A percentile compares a stretch with the other conserved stretches of the same genome.
These are phyloP conservation scores for Melitaea athalia DNA, from an alignment of 2,888 invertebrate species.

Conservation along the genomic window DNA sequence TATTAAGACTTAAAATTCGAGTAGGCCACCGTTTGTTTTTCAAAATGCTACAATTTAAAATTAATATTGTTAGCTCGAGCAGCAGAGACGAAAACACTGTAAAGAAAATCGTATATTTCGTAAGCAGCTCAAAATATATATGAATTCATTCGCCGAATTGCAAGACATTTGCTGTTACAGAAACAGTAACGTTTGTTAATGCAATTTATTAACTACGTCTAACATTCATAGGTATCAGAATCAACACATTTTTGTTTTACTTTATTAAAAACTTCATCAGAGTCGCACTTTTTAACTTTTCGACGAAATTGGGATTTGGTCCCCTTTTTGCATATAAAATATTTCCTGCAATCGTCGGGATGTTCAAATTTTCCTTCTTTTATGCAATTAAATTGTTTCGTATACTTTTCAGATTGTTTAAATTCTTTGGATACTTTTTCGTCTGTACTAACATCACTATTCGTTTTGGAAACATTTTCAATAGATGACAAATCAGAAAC, in stretches of 20 bases:
- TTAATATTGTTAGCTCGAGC: no score
- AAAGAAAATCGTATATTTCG: no score
- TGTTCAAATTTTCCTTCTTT: constrained; percentile 65
- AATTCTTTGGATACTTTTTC: constrained; percentile 34
- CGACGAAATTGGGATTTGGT: constrained; percentile 54
- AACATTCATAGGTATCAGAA: constrained; percentile 60
- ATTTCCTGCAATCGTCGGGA: constrained; percentile 66
- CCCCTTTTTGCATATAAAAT: constrained; percentile 68
- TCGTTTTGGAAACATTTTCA: constrained; percentile 41
- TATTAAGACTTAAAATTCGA: no score
- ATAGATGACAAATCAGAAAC: constrained; percentile 28
- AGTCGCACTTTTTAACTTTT: constrained; percentile 67
- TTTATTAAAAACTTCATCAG: constrained; percentile 68
- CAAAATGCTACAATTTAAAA: no score
- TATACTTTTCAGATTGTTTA: constrained; percentile 28
- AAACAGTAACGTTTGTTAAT: no score
- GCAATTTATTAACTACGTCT: no score
- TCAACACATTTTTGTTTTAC: constrained; percentile 63
- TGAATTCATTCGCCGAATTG: no score
- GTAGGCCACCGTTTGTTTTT: no score
- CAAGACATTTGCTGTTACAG: no score
- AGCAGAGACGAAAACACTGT: no score
- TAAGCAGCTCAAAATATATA: no score
- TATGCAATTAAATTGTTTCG: constrained; percentile 54
- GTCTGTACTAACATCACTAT: constrained; percentile 44